These are phyloP conservation scores for Temnothorax unifasciatus DNA, from an alignment of 2,888 invertebrate species.

Conservation along the genomic window DNA sequence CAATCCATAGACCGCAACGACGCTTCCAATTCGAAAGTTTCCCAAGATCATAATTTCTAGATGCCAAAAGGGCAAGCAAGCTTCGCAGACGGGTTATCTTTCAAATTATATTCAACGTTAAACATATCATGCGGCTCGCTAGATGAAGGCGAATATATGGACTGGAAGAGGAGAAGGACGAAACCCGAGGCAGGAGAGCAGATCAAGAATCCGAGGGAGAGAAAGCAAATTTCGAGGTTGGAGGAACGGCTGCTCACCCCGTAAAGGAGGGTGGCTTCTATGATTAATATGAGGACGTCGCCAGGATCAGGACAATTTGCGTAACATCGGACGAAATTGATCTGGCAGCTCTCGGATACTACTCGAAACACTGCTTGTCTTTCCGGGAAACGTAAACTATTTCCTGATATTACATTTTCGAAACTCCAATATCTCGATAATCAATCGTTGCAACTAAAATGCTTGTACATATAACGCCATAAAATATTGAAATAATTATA, in stretches of 20 bases:
- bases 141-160: slow-evolving; percentile 63
- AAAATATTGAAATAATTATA: slow-evolving; percentile 16
- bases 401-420: slow-evolving; percentile 47
- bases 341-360: slow-evolving; percentile 67
- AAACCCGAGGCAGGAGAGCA: slow-evolving; percentile 15
- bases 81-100: slow-evolving; percentile 54
- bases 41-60: slow-evolving; percentile 64
- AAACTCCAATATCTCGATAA: slow-evolving; percentile 30
- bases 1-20: slow-evolving; percentile 16
- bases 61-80: slow-evolving; percentile 51
- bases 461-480: neutral
- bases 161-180: slow-evolving; percentile 34
- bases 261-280: slow-evolving; percentile 68
- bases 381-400: slow-evolving; percentile 41
- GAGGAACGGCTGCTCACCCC: slow-evolving; percentile 66
- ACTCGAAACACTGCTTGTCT: slow-evolving; percentile 43
- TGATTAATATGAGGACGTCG: slow-evolving; percentile 80
- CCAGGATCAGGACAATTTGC: slow-evolving; percentile 77
- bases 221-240: slow-evolving; percentile 60
- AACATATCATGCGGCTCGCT: slow-evolving; percentile 73
- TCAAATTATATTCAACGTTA: slow-evolving; percentile 76
- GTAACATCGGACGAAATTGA: slow-evolving; percentile 77
- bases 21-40: slow-evolving; percentile 68
- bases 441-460: slow-evolving; percentile 24
- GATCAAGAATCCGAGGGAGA: slow-evolving; percentile 56